phyloP scores from a whole-genome alignment of 2,888 invertebrate genomes.

The Drosophila siamana region DNA sequence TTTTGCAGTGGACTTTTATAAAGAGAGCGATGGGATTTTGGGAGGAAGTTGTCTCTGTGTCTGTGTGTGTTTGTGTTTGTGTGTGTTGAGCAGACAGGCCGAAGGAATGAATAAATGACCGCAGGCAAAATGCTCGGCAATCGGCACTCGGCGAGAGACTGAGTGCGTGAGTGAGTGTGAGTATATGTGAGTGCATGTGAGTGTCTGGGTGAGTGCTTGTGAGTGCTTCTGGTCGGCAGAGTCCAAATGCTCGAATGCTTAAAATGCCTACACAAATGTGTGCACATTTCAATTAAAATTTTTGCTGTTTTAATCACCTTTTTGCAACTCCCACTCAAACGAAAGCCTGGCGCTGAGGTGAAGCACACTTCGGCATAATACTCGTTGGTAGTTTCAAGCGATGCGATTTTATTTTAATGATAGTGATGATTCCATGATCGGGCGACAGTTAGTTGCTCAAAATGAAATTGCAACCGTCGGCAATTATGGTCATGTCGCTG shows the following conservation, averaged over 20 bases:
- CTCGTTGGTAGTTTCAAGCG: neutral
- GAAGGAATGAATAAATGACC: slow-evolving; percentile 61
- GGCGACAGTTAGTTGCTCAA: slow-evolving; percentile 20
- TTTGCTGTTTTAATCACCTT: slow-evolving; percentile 81
- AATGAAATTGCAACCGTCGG: slow-evolving; percentile 56
- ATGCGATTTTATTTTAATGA: slow-evolving; percentile 49
- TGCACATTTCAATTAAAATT: slow-evolving; percentile 82
- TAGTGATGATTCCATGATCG: neutral
- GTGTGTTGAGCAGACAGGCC: slow-evolving; percentile 26
- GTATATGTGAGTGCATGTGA: slow-evolving; percentile 19
- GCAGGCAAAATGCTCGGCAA: slow-evolving; percentile 37
- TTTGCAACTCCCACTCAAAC: no score
- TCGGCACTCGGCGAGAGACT: slow-evolving; percentile 33
- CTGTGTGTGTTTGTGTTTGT: slow-evolving; percentile 20
- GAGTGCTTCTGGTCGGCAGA: neutral
- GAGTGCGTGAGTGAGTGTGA: slow-evolving; percentile 36
- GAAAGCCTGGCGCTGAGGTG: neutral
- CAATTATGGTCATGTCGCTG: slow-evolving; percentile 61
- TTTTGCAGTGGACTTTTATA: neutral
- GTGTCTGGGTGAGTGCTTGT: no score
- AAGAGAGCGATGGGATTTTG: neutral
- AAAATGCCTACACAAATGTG: slow-evolving; percentile 79
- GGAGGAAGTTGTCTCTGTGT: no score
- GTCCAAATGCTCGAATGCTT: slow-evolving; percentile 45
- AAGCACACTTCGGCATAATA: neutral